Conservation (phyloP, 2,888 invertebrate genomes). For the Pterostichus madidus region DNA sequence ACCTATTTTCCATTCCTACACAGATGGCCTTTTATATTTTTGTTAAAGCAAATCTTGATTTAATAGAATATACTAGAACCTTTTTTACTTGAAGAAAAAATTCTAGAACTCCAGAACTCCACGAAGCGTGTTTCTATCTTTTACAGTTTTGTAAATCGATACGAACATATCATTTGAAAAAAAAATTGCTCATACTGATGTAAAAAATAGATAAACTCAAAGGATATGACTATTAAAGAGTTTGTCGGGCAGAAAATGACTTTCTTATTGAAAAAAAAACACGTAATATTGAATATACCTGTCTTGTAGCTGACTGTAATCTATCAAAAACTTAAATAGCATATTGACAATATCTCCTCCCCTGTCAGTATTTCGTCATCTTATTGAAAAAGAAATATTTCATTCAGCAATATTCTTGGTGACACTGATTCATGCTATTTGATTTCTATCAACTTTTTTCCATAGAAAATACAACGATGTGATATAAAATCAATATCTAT, state of each 20-base stretch:
- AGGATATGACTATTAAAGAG: neutral
- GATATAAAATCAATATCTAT: neutral
- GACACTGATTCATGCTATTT: conserved; percentile 42
- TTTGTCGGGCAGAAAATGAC: neutral
- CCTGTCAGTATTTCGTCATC: conserved; percentile 15
- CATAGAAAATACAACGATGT: neutral
- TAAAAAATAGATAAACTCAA: neutral
- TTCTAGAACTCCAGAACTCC: no score
- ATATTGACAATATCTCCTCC: conserved; percentile 20
- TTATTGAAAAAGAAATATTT: conserved; percentile 46
- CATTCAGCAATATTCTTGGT: conserved; percentile 7
- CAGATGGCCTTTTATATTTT: no score
- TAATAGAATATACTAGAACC: no score
- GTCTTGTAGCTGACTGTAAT: conserved; percentile 6
- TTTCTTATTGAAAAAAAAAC: neutral
- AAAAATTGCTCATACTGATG: no score
- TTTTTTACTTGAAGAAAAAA: no score
- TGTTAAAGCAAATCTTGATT: no score
- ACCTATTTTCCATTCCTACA: no score
- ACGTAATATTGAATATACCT: neutral
- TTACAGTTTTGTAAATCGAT: no score
- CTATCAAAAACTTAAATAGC: conserved; percentile 1
- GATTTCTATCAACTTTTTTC: conserved; percentile 9
- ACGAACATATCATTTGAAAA: no score
- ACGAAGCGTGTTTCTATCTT: no score